phyloP scores from a whole-genome alignment of 1,140 invertebrate species.

The Drosophila auraria region DNA sequence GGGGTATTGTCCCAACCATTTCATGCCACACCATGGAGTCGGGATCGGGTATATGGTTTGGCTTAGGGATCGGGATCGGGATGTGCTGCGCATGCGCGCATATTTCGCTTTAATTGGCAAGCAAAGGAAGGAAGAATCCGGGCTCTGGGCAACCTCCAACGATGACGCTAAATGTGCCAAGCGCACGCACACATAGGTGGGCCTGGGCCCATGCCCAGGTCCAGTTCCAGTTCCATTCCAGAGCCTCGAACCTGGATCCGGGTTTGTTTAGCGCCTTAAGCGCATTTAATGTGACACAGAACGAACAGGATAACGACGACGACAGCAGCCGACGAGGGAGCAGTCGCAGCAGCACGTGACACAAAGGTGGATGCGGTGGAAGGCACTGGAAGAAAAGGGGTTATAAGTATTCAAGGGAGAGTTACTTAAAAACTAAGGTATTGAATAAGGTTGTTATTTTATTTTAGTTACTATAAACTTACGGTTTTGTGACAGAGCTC shows the following conservation, averaged over 20 bases:
- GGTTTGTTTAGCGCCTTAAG: slow-evolving; percentile 83
- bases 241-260: slow-evolving; percentile 29
- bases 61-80: slow-evolving; percentile 6
- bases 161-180: slow-evolving; percentile 78
- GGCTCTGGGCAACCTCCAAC: slow-evolving; percentile 68
- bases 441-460: too few relatives aligned
- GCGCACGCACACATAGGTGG: slow-evolving; percentile 78
- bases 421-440: neutral
- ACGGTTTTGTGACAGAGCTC: too few relatives aligned
- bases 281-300: slow-evolving; percentile 84
- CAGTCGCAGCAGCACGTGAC: slow-evolving; percentile 70
- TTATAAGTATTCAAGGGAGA: neutral
- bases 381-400: slow-evolving; percentile 4
- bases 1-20: slow-evolving; percentile 63
- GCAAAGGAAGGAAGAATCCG: slow-evolving; percentile 16
- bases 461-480: too few relatives aligned
- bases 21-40: slow-evolving; percentile 22
- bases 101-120: slow-evolving; percentile 83
- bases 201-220: slow-evolving; percentile 23
- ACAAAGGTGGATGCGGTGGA: slow-evolving; percentile 52
- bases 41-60: slow-evolving; percentile 4
- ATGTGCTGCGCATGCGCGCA: slow-evolving; percentile 74
- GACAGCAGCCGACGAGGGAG: slow-evolving; percentile 48
- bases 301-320: slow-evolving; percentile 84
- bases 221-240: slow-evolving; percentile 6